Evolutionary conservation across 2,113 vertebrate genomes (phyloP), one percentile per base, ranked within the genome.

Genomic region (Ailurus styani): DNA sequence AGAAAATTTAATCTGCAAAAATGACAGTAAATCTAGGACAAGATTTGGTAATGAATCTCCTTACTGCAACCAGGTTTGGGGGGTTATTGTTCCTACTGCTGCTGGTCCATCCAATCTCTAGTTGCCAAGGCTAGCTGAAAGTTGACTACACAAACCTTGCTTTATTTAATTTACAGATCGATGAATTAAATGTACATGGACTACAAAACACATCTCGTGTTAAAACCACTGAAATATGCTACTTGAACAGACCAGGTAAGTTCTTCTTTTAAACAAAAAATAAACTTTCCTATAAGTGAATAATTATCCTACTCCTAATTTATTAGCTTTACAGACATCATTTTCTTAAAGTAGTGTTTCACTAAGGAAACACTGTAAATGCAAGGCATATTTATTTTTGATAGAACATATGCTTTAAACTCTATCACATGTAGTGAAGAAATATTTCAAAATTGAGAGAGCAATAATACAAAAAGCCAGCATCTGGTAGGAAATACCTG

Each of bases 381-480:
- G 18, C 6, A 84, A 86, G 13, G 66, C 31, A 54, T 90, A 93
- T 81, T 73, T 77, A 45, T 29, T 81, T 91, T 77, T 90, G 21
- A 70, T 45, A 84, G 50, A 95, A 88, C 42, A 90, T 83, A 57
- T 64, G 13, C 40, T 96, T 95, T 84, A 72, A 95, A 93, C 20
- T 84, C 29, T 81, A 75, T 79, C 45, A 95, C 23, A 92, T 31
- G 14, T 27, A 75, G 47, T 60, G n/a, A 95, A 73, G 37, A 97
- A 97, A 37, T 87, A 95, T 72, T 95, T 96, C 31, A 81, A 97
- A 95, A 87, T 1, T 54, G n/a, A 77, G 23, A 95, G 40, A 94
- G 14, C 15, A 62, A 2, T 77, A 25, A 85, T 23, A 95, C 52
- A 96, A 87, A 87, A 97, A 85, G 40, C 27, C 7, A 87, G 73